A percentile compares a stretch with the other conserved stretches of the same genome.
Evolutionary conservation across 2,797 vertebrate genomes (phyloP).

Genomic region (Linurgus olivaceus): DNA sequence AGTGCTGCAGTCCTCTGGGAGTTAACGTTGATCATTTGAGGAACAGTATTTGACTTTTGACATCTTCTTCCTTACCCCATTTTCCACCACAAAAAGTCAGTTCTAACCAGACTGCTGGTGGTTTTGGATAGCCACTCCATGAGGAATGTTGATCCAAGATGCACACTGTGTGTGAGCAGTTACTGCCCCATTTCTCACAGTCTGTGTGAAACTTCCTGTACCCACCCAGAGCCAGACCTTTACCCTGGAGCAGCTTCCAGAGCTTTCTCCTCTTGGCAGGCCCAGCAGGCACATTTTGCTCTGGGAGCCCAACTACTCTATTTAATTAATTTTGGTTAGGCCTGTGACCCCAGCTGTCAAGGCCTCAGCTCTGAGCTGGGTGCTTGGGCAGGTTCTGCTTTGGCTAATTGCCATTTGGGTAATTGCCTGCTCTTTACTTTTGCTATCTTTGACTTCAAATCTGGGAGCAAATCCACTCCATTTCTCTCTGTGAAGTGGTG

Average conservation of each 20-base stretch:
- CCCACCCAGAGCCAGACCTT: not conserved
- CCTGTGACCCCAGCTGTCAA: not conserved
- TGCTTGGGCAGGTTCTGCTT: not conserved
- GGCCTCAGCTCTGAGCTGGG: not conserved
- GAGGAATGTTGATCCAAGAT: not conserved
- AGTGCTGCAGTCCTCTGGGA: not conserved
- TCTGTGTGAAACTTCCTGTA: not conserved
- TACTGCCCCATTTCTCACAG: not conserved
- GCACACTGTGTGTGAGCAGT: not conserved
- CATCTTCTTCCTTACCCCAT: not conserved
- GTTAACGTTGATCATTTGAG: not conserved
- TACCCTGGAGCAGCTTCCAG: not conserved
- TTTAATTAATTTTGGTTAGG: not conserved
- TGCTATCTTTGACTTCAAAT: not conserved
- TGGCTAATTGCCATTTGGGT: not conserved
- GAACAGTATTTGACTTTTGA: not conserved
- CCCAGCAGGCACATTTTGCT: not conserved
- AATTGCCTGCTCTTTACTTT: not conserved
- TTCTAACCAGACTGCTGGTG: not conserved
- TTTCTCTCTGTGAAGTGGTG: not conserved
- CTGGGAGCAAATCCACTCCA: not conserved
- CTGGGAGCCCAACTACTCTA: not conserved
- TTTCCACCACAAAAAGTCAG: not conserved
- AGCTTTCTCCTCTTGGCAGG: not conserved
- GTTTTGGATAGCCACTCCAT: not conserved